Conservation (phyloP, 1,140 invertebrate genomes). For the Plectus sambesii region DNA sequence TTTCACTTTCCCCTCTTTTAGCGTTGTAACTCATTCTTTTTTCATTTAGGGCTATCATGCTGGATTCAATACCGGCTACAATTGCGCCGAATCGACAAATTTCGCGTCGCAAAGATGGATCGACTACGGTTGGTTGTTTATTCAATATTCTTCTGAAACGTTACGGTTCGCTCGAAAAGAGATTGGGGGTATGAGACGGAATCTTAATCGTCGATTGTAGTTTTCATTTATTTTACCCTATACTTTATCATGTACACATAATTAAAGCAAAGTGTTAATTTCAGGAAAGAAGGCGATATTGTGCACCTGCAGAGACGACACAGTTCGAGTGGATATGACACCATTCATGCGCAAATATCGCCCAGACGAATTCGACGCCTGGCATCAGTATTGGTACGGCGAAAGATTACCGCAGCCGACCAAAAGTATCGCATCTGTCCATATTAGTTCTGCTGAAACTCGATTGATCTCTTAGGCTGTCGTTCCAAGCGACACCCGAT, state of each 20-base stretch:
- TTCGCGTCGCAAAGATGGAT: conserved; percentile 93
- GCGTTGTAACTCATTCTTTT: no score
- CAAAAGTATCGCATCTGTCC: no score
- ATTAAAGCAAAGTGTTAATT: no score
- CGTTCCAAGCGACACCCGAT: no score
- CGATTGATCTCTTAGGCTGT: no score
- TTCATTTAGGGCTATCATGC: conserved; percentile 43
- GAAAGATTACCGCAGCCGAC: no score
- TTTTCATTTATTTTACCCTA: no score
- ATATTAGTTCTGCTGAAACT: no score
- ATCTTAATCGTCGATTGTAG: no score
- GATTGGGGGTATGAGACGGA: no score
- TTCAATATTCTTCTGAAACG: conserved; percentile 38
- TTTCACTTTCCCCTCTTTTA: conserved; percentile 5
- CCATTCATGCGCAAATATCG: conserved; percentile 38
- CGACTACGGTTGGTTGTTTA: conserved; percentile 76
- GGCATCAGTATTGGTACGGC: conserved; percentile 44
- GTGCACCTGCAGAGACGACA: conserved; percentile 58
- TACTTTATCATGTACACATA: no score
- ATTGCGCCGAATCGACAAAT: conserved; percentile 97
- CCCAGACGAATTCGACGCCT: conserved; percentile 24
- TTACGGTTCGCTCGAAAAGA: no score
- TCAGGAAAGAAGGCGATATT: conserved; percentile 54
- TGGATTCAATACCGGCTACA: conserved; percentile 50
- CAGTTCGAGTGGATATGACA: conserved; percentile 36